Evolutionary conservation across 2,797 vertebrate species (phyloP), one percentile per base, ranked within the genome.

Genomic region (Protosalanx chinensis): DNA sequence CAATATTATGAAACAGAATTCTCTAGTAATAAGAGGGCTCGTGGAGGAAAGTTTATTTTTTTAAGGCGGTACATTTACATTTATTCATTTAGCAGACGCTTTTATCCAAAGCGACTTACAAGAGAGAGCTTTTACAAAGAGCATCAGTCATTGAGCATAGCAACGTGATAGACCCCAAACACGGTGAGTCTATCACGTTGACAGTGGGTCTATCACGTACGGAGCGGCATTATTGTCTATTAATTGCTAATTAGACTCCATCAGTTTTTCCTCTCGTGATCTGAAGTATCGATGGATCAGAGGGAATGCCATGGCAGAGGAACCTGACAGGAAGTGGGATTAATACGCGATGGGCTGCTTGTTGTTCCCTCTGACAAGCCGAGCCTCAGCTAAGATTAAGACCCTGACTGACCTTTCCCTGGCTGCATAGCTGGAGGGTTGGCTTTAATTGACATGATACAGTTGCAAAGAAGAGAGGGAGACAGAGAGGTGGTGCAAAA

Each of bases 371-470:
- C 30, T 27, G 71, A 71, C 67, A 69, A 75, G 20, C 73, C 46
- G 35, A 74, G 57, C 51, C 71, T 49, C 73, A 30, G 79, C 72
- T 67, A 74, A 60, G 49, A 77, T 80, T 80, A 68, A 60, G 75
- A 74, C 72, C 74, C 29, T 67, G 74, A 72, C 75, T 91, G 89
- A 91, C 90, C 89, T 92, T 90, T 76, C 81, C 56, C 41, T 75
- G 84, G 84, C 78, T 81, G 76, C 73, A 78, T 77, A 74, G 87
- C 84, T 84, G 71, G 76, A 81, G 81, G 88, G 79, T 27, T 69
- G 73, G 67, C 77, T 89, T 85, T 90, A 91, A 91, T 87, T 90
- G 90, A 90, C 74, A 60, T 70, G 79, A 77, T 72, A 82, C 71
- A 15, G 57, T 46, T 74, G 27, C 33, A 76, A 76, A 77, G 71